phyloP scores from a whole-genome alignment of 2,888 invertebrate species.

The Drosophila borealis region DNA sequence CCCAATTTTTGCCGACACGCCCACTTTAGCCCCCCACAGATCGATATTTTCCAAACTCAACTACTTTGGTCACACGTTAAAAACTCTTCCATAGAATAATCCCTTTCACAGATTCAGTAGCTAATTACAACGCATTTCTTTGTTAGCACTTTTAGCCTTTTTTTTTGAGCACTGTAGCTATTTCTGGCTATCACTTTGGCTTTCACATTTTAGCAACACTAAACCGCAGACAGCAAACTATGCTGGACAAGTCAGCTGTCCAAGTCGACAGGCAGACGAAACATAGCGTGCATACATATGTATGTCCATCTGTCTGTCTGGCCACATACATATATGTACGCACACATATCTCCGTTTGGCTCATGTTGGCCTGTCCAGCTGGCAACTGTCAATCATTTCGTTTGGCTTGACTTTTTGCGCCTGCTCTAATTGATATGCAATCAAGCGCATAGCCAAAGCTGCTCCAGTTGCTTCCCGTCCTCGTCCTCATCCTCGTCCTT shows the following conservation, averaged over 20 bases:
- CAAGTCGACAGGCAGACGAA: slow-evolving; percentile 22
- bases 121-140: background rate
- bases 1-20: too few relatives aligned
- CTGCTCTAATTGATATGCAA: slow-evolving; percentile 78
- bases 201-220: slow-evolving; percentile 6
- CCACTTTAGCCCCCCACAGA: too few relatives aligned
- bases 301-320: slow-evolving; percentile 1
- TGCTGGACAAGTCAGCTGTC: slow-evolving; percentile 37
- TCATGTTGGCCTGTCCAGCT: slow-evolving; percentile 61
- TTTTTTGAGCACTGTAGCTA: background rate
- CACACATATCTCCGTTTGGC: slow-evolving; percentile 15
- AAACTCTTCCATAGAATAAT: too few relatives aligned
- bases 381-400: slow-evolving; percentile 79
- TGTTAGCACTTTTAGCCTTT: background rate
- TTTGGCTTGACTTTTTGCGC: slow-evolving; percentile 77
- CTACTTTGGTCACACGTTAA: too few relatives aligned
- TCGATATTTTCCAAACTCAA: too few relatives aligned
- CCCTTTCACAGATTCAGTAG: too few relatives aligned
- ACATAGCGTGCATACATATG: slow-evolving; percentile 13
- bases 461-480: background rate
- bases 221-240: slow-evolving; percentile 43
- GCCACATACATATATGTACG: slow-evolving; percentile 1
- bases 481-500: background rate
- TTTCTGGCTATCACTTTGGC: background rate
- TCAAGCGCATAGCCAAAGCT: slow-evolving; percentile 63